Conservation (phyloP, 1,140 invertebrate species). For the Lordiphosa mommai region DNA sequence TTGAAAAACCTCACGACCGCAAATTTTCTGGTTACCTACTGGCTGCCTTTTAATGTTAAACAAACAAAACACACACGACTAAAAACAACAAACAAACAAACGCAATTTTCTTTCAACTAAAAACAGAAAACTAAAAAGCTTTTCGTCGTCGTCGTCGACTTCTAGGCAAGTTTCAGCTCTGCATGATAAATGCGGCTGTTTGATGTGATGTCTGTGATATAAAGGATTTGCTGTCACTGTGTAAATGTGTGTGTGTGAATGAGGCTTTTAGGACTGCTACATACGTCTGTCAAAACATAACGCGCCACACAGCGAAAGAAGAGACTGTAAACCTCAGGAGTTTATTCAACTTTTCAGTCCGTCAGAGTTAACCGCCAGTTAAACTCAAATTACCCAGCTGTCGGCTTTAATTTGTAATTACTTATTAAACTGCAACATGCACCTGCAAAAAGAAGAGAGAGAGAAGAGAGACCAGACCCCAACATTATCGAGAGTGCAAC, state of each 20-base stretch:
- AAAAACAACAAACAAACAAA: constrained; percentile 13
- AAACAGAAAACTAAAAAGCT: constrained; percentile 45
- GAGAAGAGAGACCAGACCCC: no score
- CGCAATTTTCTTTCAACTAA: constrained; percentile 25
- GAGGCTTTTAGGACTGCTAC: constrained; percentile 30
- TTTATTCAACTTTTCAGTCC: constrained; percentile 10
- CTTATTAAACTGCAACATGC: neutral
- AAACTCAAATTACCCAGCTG: constrained; percentile 1
- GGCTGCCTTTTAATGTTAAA: neutral
- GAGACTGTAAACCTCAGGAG: constrained; percentile 11
- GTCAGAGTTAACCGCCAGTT: neutral
- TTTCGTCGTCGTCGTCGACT: constrained; percentile 36
- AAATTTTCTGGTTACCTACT: neutral
- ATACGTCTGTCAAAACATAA: constrained; percentile 41
- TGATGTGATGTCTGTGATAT: constrained; percentile 37
- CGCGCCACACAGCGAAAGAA: constrained; percentile 32
- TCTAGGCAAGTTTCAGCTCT: constrained; percentile 43
- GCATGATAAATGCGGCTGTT: constrained; percentile 58
- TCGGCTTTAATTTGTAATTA: constrained; percentile 2
- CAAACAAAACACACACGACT: constrained; percentile 1
- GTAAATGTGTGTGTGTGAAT: constrained; percentile 17
- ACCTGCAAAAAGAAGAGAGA: neutral
- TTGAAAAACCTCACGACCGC: neutral
- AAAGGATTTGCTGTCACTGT: constrained; percentile 16
- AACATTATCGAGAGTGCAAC: no score